Percentiles rank a stretch among this genome's conserved stretches.
Conservation (phyloP, 1,140 invertebrate species). For the Ctenoplectra terminalis region DNA sequence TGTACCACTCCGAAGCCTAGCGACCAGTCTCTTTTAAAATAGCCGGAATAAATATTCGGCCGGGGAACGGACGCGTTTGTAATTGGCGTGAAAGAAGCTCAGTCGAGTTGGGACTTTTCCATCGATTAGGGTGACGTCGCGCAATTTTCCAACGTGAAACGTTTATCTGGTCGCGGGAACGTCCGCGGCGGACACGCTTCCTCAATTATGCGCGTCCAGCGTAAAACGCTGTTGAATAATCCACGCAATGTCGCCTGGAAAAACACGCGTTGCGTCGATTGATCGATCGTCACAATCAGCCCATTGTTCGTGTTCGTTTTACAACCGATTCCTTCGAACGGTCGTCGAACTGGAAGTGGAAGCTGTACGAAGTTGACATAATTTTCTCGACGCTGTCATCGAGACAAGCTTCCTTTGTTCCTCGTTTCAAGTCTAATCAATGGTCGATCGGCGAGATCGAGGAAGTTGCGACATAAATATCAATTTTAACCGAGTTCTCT, state of each 20-base stretch:
- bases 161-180: background rate
- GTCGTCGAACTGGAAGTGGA: background rate
- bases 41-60: background rate
- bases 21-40: background rate
- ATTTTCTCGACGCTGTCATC: constrained; percentile 8
- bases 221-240: constrained; percentile 6
- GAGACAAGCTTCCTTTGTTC: constrained; percentile 54
- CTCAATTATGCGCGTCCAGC: background rate
- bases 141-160: background rate
- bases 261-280: background rate
- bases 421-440: constrained; percentile 28
- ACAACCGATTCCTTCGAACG: background rate
- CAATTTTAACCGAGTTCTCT: constrained; percentile 53
- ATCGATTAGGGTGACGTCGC: background rate
- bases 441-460: constrained; percentile 38
- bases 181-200: background rate
- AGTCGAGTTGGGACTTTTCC: background rate
- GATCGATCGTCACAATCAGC: constrained; percentile 17
- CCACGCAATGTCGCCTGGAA: background rate
- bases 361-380: constrained; percentile 40
- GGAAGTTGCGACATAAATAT: constrained; percentile 60
- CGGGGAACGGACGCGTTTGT: background rate
- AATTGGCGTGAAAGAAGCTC: background rate
- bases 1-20: background rate
- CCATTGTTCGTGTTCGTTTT: constrained; percentile 9